A percentile compares a stretch with the other conserved stretches of the same genome.
These are phyloP conservation scores for Gavia stellata DNA, from an alignment of 2,113 vertebrate species.

Conservation along the genomic window DNA sequence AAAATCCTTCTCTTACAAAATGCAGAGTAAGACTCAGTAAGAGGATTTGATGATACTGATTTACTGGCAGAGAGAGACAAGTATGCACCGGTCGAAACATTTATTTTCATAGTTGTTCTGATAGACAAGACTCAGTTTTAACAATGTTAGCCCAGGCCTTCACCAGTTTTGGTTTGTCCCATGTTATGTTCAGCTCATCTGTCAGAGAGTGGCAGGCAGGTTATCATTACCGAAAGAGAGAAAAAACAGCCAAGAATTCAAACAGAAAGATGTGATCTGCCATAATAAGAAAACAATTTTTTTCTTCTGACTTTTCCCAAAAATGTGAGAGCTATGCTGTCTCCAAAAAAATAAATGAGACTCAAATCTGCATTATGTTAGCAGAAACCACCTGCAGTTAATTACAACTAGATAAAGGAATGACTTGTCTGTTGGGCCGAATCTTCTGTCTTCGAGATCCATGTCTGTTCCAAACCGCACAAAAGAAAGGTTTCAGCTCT, in stretches of 20 bases:
- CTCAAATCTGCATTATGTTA: conserved; percentile 16
- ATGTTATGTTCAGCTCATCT: neutral
- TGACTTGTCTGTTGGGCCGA: neutral
- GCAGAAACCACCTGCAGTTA: conserved; percentile 52
- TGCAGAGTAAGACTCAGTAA: neutral
- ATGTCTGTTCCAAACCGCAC: neutral
- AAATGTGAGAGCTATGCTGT: neutral
- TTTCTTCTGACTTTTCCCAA: conserved; percentile 9
- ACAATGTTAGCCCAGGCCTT: neutral
- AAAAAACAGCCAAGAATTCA: neutral
- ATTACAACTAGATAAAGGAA: conserved; percentile 45
- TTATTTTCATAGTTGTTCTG: neutral
- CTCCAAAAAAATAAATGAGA: neutral
- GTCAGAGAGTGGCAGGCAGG: neutral
- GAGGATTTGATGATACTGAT: neutral
- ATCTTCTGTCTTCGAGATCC: neutral
- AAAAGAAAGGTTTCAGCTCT: neutral
- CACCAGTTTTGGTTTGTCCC: neutral
- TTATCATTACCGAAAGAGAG: neutral
- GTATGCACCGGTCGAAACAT: neutral
- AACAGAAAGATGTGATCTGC: conserved; percentile 13
- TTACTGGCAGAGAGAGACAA: neutral
- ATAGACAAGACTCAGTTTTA: neutral
- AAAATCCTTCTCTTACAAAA: neutral
- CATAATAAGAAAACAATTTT: conserved; percentile 6